Evolutionary conservation across 2,888 invertebrate genomes (phyloP).

Genomic region (Epistrophe eligans): DNA sequence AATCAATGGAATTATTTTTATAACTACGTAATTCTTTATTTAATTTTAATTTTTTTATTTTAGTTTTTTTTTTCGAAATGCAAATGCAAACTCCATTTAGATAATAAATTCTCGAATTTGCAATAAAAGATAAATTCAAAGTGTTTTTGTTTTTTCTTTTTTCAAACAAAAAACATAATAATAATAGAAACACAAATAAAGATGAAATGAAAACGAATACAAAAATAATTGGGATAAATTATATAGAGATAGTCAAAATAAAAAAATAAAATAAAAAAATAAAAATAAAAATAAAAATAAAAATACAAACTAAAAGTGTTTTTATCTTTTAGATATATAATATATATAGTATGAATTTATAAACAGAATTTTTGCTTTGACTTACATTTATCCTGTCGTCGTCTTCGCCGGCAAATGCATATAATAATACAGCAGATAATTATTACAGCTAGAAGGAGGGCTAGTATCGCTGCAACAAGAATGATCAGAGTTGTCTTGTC

Average conservation of each 20-base stretch:
- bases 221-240: conserved; percentile 52
- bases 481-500: conserved; percentile 92
- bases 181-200: conserved; percentile 32
- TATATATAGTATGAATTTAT: not conserved
- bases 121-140: conserved; percentile 53
- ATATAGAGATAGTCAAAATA: conserved; percentile 36
- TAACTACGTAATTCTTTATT: not conserved
- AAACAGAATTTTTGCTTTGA: conserved; percentile 55
- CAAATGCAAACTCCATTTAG: conserved; percentile 61
- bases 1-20: conserved; percentile 41
- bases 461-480: conserved; percentile 88
- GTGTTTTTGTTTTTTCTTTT: conserved; percentile 24
- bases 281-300: conserved; percentile 11
- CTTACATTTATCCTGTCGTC: conserved; percentile 86
- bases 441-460: conserved; percentile 89
- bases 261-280: conserved; percentile 33
- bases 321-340: not conserved
- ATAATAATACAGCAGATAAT: conserved; percentile 93
- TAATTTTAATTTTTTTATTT: not conserved
- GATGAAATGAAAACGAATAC: conserved; percentile 36
- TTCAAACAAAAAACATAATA: conserved; percentile 35
- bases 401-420: conserved; percentile 91
- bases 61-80: conserved; percentile 45
- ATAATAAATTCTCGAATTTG: conserved; percentile 45
- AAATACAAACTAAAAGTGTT: conserved; percentile 33